Evolutionary conservation across 2,888 invertebrate species (phyloP), one percentile per base, ranked within the genome.

Genomic region (Andrena camellia): DNA sequence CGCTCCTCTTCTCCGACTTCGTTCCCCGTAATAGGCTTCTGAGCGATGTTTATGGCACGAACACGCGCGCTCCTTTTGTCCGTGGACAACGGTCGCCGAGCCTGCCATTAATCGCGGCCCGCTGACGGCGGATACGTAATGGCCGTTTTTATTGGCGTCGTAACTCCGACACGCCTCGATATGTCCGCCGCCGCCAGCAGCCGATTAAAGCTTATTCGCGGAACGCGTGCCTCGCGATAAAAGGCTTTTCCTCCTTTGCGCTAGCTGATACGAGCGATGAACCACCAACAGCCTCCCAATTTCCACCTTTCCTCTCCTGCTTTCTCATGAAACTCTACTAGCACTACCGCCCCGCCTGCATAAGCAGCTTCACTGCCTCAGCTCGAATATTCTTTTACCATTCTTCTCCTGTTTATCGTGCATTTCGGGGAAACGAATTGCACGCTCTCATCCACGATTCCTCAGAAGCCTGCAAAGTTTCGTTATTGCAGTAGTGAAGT

Each of bases 91-190:
- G 52, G 52, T 67, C 17, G 10, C 42, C 17, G 23, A 10, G 52
- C 23, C n/a, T 7, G 31, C 57, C n/a, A 69, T 69, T 69, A 69
- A 69, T 69, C 35, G 59, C 29, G 26, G 6, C 42, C 48, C 26
- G 63, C 17, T 57, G 59, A 20, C 42, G 42, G 42, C 33, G 42
- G 59, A 69, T 69, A 59, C 42, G 57, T 59, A 42, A 69, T 8
- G 69, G 68, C 26, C 57, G 57, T 26, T 57, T 69, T 69, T 69
- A 69, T 69, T 69, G 26, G 35, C 68, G 68, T 57, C 57, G 23
- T 69, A 35, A 69, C 68, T 42, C 68, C 57, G 68, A 57, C 68
- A 35, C 57, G 68, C 8, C 52, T 54, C 54, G 67, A 68, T 31
- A 54, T 33, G 33, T 52, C 10, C 57, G 23, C 23, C 57, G 57